These are phyloP conservation scores for Porites australiensis DNA, from an alignment of 64 coral and sea anemone species.

Conservation along the genomic window DNA sequence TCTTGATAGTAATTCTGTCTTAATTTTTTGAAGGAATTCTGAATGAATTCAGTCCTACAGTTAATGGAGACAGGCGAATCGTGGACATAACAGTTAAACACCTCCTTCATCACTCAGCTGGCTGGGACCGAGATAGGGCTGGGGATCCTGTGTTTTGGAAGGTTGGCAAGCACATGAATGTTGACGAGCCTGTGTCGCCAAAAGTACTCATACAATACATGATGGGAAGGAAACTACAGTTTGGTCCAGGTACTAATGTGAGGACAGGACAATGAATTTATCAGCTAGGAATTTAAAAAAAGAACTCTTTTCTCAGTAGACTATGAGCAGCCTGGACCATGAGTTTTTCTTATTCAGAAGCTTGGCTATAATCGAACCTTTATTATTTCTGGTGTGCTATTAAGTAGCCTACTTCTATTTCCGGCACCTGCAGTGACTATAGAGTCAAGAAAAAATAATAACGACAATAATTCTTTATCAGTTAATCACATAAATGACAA, in stretches of 20 bases:
- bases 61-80: conserved; percentile 18
- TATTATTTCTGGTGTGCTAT: no score
- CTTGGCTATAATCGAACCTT: no score
- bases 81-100: conserved; percentile 28
- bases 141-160: conserved; percentile 56
- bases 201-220: conserved; percentile 35
- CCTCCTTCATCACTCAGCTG: conserved; percentile 38
- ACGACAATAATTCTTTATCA: no score
- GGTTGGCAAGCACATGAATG: conserved; percentile 43
- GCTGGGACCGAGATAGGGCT: conserved; percentile 47
- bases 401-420: no score
- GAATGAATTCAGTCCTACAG: conserved; percentile 10
- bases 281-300: background rate
- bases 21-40: conserved; percentile 37
- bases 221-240: conserved; percentile 53
- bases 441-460: no score
- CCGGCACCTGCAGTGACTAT: no score
- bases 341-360: no score
- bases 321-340: no score
- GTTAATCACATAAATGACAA: no score
- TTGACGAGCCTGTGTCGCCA: conserved; percentile 22
- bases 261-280: background rate
- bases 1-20: no score
- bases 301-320: no score
- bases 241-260: conserved; percentile 12